phyloP scores from a whole-genome alignment of 2,797 vertebrate species.

The Anas flavirostris region DNA sequence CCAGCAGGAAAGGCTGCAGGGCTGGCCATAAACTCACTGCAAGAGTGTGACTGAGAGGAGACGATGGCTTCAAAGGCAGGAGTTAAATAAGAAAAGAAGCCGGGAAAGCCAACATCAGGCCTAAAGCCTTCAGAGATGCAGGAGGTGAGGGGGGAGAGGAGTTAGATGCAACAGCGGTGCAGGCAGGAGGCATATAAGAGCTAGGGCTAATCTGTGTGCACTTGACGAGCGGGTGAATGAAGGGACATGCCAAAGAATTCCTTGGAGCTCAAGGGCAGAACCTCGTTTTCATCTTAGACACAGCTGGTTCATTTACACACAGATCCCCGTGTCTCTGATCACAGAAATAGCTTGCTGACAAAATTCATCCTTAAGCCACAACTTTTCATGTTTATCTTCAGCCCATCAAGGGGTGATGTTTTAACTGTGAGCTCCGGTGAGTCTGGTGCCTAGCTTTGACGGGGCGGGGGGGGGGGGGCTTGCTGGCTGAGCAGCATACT shows the following conservation, averaged over 20 bases:
- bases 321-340: not conserved
- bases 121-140: not conserved
- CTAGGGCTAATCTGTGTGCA: not conserved
- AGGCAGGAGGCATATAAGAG: not conserved
- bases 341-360: not conserved
- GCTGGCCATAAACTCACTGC: not conserved
- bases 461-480: not conserved
- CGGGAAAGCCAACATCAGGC: not conserved
- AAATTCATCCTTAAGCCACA: not conserved
- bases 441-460: not conserved
- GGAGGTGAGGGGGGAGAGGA: not conserved
- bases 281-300: not conserved
- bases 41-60: accelerated
- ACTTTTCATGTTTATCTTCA: not conserved
- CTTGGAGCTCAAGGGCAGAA: not conserved
- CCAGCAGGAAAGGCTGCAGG: accelerated
- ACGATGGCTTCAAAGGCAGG: not conserved
- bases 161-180: not conserved
- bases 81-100: constrained; percentile 5
- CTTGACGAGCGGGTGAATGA: not conserved
- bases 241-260: not conserved
- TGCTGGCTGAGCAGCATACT: not conserved
- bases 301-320: not conserved
- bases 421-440: not conserved
- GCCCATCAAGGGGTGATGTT: not conserved